A percentile compares a stretch with the other conserved stretches of the same genome.
These are phyloP conservation scores for Henicopernis longicauda DNA, from an alignment of 2,113 vertebrate genomes.

Conservation along the genomic window DNA sequence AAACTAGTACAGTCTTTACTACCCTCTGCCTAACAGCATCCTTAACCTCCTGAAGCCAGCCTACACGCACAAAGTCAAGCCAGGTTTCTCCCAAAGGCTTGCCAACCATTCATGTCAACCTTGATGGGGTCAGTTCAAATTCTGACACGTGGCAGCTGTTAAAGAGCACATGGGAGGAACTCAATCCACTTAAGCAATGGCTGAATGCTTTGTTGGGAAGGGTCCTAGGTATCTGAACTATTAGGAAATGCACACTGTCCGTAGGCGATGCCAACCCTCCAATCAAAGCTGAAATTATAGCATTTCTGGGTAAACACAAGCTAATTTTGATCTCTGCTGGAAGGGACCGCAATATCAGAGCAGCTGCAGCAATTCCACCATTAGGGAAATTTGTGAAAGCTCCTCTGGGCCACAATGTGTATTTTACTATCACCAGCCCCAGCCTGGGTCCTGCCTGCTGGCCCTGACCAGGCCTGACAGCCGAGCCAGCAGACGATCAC, in stretches of 20 bases:
- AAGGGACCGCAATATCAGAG: neutral
- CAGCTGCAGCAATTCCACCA: neutral
- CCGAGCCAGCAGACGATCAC: neutral
- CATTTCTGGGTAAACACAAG: neutral
- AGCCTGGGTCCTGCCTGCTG: neutral
- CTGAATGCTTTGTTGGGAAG: neutral
- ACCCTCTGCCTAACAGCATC: neutral
- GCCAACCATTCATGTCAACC: neutral
- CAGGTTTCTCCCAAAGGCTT: neutral
- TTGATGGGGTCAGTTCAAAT: neutral
- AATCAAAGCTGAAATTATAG: neutral
- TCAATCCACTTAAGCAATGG: neutral
- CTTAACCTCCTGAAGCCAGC: neutral
- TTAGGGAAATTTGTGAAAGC: neutral
- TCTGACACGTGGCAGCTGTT: neutral
- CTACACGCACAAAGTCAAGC: neutral
- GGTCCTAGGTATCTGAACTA: neutral
- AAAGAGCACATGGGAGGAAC: neutral
- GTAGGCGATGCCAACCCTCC: neutral
- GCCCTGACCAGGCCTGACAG: neutral
- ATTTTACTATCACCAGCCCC: neutral
- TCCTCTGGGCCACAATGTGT: neutral
- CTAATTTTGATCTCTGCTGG: neutral
- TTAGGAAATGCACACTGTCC: neutral
- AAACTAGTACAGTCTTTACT: neutral